Evolutionary conservation across 2,113 vertebrate species (phyloP).

Genomic region (Microcebus jonahi): DNA sequence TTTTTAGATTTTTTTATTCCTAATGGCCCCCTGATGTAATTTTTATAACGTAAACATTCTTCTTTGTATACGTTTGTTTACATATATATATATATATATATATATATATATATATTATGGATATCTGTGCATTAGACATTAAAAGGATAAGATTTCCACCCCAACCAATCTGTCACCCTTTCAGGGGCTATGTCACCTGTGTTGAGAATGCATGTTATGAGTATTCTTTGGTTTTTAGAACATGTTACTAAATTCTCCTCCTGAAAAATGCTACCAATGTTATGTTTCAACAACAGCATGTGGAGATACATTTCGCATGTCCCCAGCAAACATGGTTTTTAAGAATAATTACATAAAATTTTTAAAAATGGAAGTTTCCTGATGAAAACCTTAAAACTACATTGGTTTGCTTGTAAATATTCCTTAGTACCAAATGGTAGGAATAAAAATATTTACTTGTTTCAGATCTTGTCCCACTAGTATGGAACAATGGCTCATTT

Average conservation of each 20-base stretch:
- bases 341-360: not conserved
- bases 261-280: not conserved
- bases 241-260: not conserved
- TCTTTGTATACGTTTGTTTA: no score
- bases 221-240: not conserved
- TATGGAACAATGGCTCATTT: not conserved
- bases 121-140: not conserved
- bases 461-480: constrained; percentile 21
- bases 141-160: not conserved
- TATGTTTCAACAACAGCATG: not conserved
- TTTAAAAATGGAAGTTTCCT: not conserved
- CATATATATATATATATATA: not conserved
- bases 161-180: not conserved
- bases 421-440: not conserved
- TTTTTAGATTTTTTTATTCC: not conserved
- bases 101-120: not conserved
- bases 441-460: constrained; percentile 56
- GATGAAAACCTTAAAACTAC: not conserved
- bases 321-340: not conserved
- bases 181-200: not conserved
- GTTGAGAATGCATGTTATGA: not conserved
- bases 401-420: not conserved
- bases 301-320: not conserved
- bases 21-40: not conserved
- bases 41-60: not conserved